A percentile compares a stretch with the other conserved stretches of the same genome.
Conservation (phyloP, 1,140 invertebrate species). For the Onthophagus taurus region DNA sequence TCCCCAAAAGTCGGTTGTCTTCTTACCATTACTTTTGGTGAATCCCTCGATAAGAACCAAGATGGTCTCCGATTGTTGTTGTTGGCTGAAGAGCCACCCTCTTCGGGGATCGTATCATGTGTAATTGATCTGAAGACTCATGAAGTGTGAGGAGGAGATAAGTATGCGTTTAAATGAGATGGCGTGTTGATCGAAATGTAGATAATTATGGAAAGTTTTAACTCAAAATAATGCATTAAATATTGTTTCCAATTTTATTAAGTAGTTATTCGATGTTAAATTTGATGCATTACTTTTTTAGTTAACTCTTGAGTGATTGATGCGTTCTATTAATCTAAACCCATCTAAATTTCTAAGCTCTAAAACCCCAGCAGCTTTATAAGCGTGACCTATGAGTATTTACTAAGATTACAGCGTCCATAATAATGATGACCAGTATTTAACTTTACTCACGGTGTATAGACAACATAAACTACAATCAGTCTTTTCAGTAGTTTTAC, state of each 20-base stretch:
- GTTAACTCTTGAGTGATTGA: not conserved
- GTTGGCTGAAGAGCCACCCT: conserved; percentile 24
- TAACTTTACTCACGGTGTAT: too few species aligned
- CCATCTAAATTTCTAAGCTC: too few species aligned
- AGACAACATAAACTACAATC: too few species aligned
- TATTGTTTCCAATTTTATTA: not conserved
- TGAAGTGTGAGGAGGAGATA: not conserved
- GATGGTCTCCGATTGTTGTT: conserved; percentile 27
- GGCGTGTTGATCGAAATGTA: not conserved
- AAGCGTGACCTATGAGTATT: too few species aligned
- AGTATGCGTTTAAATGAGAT: not conserved
- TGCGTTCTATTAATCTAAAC: too few species aligned
- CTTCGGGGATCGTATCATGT: conserved; percentile 34
- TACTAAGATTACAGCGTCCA: too few species aligned
- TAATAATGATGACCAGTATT: too few species aligned
- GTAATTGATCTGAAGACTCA: conserved; percentile 31
- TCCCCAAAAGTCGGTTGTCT: conserved; percentile 28
- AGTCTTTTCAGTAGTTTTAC: too few species aligned
- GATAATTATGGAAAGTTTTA: not conserved
- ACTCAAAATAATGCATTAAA: not conserved
- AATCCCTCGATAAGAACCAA: conserved; percentile 22
- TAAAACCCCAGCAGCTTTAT: too few species aligned
- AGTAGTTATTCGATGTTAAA: not conserved
- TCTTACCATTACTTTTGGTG: conserved; percentile 22
- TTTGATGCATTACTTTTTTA: not conserved